A percentile compares a stretch with the other conserved stretches of the same genome.
These are phyloP conservation scores for Troides aeacus DNA, from an alignment of 2,888 invertebrate genomes.

Conservation along the genomic window DNA sequence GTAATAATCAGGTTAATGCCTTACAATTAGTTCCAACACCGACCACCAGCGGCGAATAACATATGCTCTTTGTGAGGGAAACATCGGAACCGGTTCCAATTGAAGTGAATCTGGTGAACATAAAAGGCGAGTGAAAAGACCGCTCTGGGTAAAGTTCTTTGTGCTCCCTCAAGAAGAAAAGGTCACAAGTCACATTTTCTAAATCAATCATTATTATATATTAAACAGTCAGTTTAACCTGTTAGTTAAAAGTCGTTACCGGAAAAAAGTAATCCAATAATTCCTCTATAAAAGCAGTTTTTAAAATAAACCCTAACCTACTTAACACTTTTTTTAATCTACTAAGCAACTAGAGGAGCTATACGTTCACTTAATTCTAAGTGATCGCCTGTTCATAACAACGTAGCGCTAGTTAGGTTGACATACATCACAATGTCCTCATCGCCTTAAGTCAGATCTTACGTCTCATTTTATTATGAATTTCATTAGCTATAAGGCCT, in stretches of 20 bases:
- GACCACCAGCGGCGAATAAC: slow-evolving; percentile 56
- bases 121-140: slow-evolving; percentile 23
- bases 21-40: slow-evolving; percentile 57
- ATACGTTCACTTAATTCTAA: too few relatives aligned
- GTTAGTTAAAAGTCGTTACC: neutral
- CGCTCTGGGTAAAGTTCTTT: slow-evolving; percentile 22
- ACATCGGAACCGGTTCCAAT: slow-evolving; percentile 44
- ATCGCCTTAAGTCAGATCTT: too few relatives aligned
- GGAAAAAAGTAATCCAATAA: neutral
- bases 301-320: too few relatives aligned
- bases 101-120: slow-evolving; percentile 28
- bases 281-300: too few relatives aligned
- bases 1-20: slow-evolving; percentile 59
- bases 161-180: slow-evolving; percentile 16
- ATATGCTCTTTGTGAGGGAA: slow-evolving; percentile 39
- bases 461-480: too few relatives aligned
- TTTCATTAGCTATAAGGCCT: too few relatives aligned
- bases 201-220: slow-evolving; percentile 10
- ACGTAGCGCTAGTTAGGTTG: too few relatives aligned
- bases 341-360: too few relatives aligned
- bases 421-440: too few relatives aligned
- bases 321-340: too few relatives aligned
- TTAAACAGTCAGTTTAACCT: neutral
- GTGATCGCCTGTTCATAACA: too few relatives aligned
- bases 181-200: slow-evolving; percentile 18